Base-by-base conservation (phyloP, 2,797 vertebrate genomes). In the Crypturellus tataupa region DNA sequence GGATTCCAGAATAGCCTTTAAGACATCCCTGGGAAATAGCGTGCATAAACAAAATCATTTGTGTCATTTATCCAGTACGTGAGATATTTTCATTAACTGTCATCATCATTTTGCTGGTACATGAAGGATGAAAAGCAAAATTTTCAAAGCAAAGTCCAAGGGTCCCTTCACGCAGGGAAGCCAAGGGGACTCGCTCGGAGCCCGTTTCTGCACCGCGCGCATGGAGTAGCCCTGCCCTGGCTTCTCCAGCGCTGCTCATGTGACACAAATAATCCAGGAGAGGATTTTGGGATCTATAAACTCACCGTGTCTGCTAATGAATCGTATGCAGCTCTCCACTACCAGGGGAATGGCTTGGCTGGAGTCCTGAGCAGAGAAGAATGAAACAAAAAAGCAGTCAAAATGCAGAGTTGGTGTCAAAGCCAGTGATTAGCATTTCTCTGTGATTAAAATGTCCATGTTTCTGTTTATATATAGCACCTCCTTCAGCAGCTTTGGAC, bases 321-420 rank as follows among this genome's bases (percentile, higher is more conserved):
- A 99, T 29, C 99, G 98, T 96, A 99, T 99, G 97, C 99, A 99
- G 98, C 99, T 99, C 98, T 99, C 99, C 40, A 99, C 99, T 81
- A 99, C 99, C 93, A 99, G 98, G 51, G 99, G 99, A 95, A 99
- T 99, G 89, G 98, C 98, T 67, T 99, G 99, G 49, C 98, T 98
- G 40, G 98, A 98, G 85, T 99, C 99, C 99, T 99, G 87, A 59
- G 79, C 67, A 87, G 51, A 12, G 35, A 78, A 73, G 85, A 25
- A n/a, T 1, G 1, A 44, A 83, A 60, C 7, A 17, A 56, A 64
- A 49, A 4, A 73, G 68, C 12, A 59, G 53, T 87, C 63, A 94
- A 91, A 20, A 35, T 0, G 21, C 1, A 21, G 3, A 83, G 47
- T 25, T 0, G 5, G 39, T 6, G 23, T 24, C 2, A 17, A 75